Percentiles rank a stretch among this genome's conserved stretches.
These are phyloP conservation scores for Gymnocypris eckloni DNA, from an alignment of 2,797 vertebrate genomes.

Conservation along the genomic window DNA sequence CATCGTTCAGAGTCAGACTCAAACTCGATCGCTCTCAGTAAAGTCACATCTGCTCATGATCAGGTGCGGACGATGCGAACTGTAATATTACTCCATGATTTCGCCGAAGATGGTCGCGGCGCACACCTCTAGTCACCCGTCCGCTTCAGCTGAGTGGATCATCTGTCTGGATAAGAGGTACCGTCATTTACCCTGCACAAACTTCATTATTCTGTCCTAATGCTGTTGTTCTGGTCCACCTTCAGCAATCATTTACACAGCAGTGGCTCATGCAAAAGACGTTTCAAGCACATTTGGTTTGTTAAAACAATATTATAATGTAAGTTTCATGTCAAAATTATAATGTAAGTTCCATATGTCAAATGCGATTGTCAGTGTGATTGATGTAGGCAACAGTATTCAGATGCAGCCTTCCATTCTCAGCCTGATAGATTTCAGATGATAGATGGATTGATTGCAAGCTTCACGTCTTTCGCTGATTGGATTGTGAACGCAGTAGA, in stretches of 20 bases:
- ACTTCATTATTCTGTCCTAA: background rate
- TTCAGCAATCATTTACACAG: background rate
- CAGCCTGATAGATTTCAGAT: background rate
- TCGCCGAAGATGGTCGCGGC: conserved; percentile 91
- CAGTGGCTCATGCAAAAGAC: background rate
- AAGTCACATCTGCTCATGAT: conserved; percentile 42
- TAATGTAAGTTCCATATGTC: background rate
- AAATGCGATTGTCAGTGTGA: conserved; percentile 8
- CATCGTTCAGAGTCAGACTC: background rate
- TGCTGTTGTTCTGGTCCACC: background rate
- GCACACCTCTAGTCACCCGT: conserved; percentile 85
- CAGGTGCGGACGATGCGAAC: conserved; percentile 45
- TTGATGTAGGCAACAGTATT: background rate
- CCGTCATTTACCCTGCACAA: conserved; percentile 28
- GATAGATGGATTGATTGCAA: background rate
- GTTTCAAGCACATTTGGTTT: background rate
- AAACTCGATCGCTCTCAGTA: conserved; percentile 35
- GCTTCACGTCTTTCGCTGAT: conserved; percentile 39
- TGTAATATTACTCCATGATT: conserved; percentile 64
- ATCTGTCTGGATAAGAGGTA: conserved; percentile 96
- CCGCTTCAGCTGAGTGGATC: conserved; percentile 92
- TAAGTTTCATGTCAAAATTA: background rate
- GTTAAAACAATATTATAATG: background rate
- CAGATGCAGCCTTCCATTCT: background rate
- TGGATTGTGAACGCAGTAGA: background rate